These are phyloP conservation scores for Nerophis lumbriciformis DNA, from an alignment of 2,113 vertebrate species.

Conservation along the genomic window DNA sequence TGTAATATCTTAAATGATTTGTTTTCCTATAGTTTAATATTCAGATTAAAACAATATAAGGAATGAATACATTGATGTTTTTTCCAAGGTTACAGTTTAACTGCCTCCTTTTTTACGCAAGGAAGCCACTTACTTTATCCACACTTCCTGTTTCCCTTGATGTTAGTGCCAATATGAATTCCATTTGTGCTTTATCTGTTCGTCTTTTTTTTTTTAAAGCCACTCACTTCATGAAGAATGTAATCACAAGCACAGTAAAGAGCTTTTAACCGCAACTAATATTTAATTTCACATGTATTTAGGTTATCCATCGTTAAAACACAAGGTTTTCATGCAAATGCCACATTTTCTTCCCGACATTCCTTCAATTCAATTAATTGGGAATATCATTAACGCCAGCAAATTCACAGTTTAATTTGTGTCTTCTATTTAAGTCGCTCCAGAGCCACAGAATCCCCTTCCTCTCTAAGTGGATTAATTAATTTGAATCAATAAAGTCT, in stretches of 20 bases:
- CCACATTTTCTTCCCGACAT: conserved; percentile 66
- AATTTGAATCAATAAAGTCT: conserved; percentile 77
- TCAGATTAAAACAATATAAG: too few species aligned
- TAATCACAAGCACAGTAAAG: conserved; percentile 66
- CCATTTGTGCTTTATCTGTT: conserved; percentile 55
- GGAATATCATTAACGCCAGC: conserved; percentile 74
- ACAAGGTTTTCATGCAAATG: conserved; percentile 67
- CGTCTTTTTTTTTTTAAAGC: conserved; percentile 33
- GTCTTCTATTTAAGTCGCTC: conserved; percentile 69
- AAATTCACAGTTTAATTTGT: conserved; percentile 76
- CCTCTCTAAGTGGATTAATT: conserved; percentile 76
- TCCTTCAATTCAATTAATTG: conserved; percentile 74
- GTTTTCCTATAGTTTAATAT: too few species aligned
- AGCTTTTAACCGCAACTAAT: conserved; percentile 68
- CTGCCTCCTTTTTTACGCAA: too few species aligned
- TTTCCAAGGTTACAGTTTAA: too few species aligned
- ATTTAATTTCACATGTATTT: conserved; percentile 73
- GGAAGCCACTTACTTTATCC: too few species aligned
- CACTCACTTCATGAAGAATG: conserved; percentile 46
- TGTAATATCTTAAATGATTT: too few species aligned
- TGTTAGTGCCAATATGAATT: conserved; percentile 47
- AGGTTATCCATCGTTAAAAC: conserved; percentile 72
- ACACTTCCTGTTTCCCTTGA: neutral
- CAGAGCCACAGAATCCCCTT: conserved; percentile 65
- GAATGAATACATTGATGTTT: too few species aligned